Evolutionary conservation across 2,113 vertebrate genomes (phyloP).

Genomic region (Petroica traversi): DNA sequence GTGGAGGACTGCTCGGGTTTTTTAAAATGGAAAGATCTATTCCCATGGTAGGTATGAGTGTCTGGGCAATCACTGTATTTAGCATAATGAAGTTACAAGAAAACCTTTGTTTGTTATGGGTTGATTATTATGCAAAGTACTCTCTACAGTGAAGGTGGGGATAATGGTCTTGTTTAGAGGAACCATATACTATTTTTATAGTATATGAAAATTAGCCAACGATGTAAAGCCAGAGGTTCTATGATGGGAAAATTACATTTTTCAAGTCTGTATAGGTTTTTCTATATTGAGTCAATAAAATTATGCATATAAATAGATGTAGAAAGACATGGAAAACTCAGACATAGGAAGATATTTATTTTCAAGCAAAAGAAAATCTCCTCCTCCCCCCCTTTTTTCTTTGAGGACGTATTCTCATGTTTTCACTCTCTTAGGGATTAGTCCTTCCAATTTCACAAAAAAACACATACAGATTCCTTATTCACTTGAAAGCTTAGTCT

Average conservation of each 20-base stretch:
- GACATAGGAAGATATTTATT: background rate
- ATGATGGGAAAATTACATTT: background rate
- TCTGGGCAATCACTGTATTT: background rate
- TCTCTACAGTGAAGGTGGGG: background rate
- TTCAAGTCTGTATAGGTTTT: background rate
- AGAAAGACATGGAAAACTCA: background rate
- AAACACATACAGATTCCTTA: background rate
- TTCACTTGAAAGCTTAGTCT: background rate
- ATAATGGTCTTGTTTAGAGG: background rate
- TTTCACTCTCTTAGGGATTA: background rate
- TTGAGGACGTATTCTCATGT: background rate
- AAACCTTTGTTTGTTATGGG: background rate
- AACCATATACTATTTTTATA: background rate
- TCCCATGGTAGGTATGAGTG: background rate
- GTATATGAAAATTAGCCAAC: background rate
- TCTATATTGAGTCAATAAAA: background rate
- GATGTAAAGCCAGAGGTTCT: background rate
- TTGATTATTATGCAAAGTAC: background rate
- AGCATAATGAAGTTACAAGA: background rate
- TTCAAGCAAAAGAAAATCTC: background rate
- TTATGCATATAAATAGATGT: background rate
- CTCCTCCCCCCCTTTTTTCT: too few relatives aligned
- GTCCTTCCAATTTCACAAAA: background rate
- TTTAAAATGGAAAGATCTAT: background rate
- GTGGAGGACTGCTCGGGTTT: background rate